Evolutionary conservation across 1,140 invertebrate genomes (phyloP).

Genomic region (Calephelis virginiensis): DNA sequence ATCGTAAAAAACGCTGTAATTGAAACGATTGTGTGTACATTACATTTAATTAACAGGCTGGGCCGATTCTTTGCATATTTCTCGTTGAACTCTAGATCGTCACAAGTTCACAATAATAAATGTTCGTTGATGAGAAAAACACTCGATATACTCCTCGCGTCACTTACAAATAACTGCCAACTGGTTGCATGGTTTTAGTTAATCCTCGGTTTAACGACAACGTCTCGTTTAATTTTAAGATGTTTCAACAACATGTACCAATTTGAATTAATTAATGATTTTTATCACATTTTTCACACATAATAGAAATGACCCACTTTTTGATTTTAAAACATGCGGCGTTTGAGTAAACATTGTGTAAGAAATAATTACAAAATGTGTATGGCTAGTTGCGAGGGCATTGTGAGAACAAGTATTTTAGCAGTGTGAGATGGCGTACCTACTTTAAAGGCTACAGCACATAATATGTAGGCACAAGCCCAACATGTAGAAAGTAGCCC

Average conservation of each 20-base stretch:
- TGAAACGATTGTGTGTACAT: constrained; percentile 10
- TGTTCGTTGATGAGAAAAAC: constrained; percentile 4
- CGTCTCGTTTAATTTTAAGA: background rate
- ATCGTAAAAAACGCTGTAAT: constrained; percentile 12
- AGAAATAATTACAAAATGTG: no score
- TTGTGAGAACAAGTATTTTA: no score
- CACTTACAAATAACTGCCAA: background rate
- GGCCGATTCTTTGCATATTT: constrained; percentile 7
- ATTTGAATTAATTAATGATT: constrained; percentile 6
- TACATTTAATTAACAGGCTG: background rate
- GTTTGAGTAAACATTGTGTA: no score
- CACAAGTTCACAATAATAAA: constrained; percentile 15
- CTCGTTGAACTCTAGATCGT: constrained; percentile 13
- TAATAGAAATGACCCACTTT: background rate
- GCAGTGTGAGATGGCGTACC: no score
- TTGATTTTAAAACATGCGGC: no score
- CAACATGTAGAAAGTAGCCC: no score
- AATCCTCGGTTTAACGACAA: constrained; percentile 7
- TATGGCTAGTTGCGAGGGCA: no score
- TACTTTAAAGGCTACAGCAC: no score
- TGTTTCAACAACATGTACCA: background rate
- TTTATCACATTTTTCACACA: background rate
- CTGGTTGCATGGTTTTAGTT: background rate
- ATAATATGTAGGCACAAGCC: no score
- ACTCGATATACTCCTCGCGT: background rate